Conservation (phyloP, 2,888 invertebrate genomes). For the Apamea sordens region DNA sequence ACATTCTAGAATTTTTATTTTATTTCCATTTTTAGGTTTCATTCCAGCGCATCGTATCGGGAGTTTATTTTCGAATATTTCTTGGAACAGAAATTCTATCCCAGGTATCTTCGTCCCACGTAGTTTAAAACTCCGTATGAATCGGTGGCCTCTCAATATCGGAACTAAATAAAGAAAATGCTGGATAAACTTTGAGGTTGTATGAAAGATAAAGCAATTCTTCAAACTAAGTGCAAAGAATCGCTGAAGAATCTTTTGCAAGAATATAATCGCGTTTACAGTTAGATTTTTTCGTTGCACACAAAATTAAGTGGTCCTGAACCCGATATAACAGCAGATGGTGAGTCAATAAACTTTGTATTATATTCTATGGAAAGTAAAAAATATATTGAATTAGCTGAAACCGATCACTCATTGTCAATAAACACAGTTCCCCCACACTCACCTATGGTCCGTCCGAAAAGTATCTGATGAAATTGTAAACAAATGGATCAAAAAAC, state of each 20-base stretch:
- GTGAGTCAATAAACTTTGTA: not conserved
- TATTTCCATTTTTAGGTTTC: constrained; percentile 43
- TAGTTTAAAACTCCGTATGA: constrained; percentile 35
- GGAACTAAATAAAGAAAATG: constrained; percentile 36
- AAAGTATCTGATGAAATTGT: not conserved
- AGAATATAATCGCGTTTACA: not conserved
- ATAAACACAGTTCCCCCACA: not conserved
- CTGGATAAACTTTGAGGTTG: constrained; percentile 26
- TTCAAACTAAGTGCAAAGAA: constrained; percentile 8
- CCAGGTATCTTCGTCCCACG: constrained; percentile 14
- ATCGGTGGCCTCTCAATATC: constrained; percentile 18
- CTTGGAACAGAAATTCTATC: constrained; percentile 35
- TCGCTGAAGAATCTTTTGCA: not conserved
- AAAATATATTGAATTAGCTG: not conserved
- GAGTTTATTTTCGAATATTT: constrained; percentile 45
- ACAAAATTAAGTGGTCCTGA: not conserved
- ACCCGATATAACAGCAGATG: too few species aligned
- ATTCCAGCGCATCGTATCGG: constrained; percentile 17
- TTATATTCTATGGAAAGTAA: not conserved
- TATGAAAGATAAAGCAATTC: constrained; percentile 22
- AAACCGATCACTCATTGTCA: not conserved
- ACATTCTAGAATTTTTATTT: constrained; percentile 49
- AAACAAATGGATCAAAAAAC: not conserved
- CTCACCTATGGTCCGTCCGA: not conserved
- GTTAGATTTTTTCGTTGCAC: not conserved